Evolutionary conservation across 1,140 invertebrate species (phyloP).

Genomic region (Sipha flava): DNA sequence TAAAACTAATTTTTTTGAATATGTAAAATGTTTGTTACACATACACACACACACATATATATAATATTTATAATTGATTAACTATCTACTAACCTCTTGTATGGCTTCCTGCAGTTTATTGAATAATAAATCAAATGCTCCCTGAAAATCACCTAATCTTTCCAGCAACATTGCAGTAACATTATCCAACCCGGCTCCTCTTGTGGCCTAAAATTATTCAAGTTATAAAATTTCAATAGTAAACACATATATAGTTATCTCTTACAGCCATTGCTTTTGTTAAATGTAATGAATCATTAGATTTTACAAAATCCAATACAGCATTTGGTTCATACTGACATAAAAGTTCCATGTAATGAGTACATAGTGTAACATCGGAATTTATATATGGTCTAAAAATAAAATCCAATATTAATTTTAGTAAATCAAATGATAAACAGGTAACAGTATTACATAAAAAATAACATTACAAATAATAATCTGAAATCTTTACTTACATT

Average conservation of each 20-base stretch:
- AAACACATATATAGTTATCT: neutral
- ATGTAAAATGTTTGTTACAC: too few relatives aligned
- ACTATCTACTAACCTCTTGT: constrained; percentile 34
- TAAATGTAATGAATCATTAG: constrained; percentile 31
- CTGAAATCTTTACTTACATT: constrained; percentile 11
- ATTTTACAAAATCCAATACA: constrained; percentile 29
- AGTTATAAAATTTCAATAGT: neutral
- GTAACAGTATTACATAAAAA: neutral
- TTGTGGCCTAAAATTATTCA: neutral
- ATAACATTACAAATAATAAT: neutral
- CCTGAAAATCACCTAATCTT: constrained; percentile 39
- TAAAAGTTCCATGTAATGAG: constrained; percentile 33
- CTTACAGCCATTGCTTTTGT: constrained; percentile 8
- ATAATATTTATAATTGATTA: neutral
- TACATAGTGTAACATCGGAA: constrained; percentile 6
- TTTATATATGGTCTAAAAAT: neutral
- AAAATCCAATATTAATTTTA: neutral
- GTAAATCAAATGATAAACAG: neutral
- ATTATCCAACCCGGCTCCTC: constrained; percentile 35
- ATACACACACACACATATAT: neutral
- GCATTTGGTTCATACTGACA: constrained; percentile 28
- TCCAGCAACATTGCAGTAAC: constrained; percentile 40
- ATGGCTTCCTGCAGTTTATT: constrained; percentile 37
- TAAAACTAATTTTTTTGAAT: too few relatives aligned
- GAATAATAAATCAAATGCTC: constrained; percentile 39